These are phyloP conservation scores for Etheostoma cragini DNA, from an alignment of 2,113 vertebrate genomes.

Conservation along the genomic window DNA sequence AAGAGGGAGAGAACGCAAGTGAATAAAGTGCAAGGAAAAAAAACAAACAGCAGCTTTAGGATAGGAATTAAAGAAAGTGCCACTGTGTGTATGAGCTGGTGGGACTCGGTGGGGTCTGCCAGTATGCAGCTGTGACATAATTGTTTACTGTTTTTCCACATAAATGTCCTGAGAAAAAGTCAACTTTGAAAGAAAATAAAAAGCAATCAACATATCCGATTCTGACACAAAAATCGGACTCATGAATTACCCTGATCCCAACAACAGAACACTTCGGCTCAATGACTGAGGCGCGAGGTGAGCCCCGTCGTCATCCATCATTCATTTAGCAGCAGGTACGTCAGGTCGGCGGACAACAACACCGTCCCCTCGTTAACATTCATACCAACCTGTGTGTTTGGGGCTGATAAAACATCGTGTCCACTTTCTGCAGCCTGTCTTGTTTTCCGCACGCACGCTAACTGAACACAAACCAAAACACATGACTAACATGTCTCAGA, in stretches of 20 bases:
- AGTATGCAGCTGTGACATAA: not conserved
- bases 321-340: slow-evolving; percentile 47
- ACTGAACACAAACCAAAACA: not conserved
- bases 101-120: too few species aligned
- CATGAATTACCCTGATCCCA: not conserved
- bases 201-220: not conserved
- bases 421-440: slow-evolving; percentile 1
- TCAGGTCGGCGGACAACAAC: slow-evolving; percentile 63
- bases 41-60: slow-evolving; percentile 70
- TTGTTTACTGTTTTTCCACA: not conserved
- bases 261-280: slow-evolving; percentile 8
- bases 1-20: slow-evolving; percentile 64
- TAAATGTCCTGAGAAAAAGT: not conserved
- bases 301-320: slow-evolving; percentile 49
- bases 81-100: not conserved
- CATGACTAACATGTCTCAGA: slow-evolving; percentile 30
- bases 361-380: slow-evolving; percentile 72
- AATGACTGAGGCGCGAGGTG: not conserved
- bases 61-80: not conserved
- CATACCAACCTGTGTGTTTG: slow-evolving; percentile 65
- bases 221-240: not conserved
- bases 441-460: slow-evolving; percentile 13
- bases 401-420: not conserved
- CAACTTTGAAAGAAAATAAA: not conserved
- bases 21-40: slow-evolving; percentile 55